Base-by-base conservation (phyloP, 2,113 vertebrate genomes). In the Grus americana region DNA sequence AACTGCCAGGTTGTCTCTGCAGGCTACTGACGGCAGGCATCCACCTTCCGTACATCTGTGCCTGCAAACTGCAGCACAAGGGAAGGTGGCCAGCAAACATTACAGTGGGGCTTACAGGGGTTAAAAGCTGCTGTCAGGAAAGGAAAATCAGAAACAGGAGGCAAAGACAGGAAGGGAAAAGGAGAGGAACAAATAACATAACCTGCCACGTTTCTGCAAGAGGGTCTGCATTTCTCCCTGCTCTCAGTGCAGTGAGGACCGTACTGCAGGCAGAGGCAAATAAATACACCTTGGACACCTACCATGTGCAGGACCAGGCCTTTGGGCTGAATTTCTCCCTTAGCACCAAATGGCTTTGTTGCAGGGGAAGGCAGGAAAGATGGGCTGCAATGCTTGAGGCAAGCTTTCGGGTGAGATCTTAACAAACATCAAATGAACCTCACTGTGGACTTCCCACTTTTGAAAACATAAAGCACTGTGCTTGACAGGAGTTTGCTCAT, bases 231-330 rank as follows among this genome's bases (percentile, higher is more conserved):
- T 79, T 85, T 72, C 24, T 61, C 16, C 23, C 24, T 85, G 24
- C 12, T 91, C 67, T 87, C 1, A 0, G 9, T 2, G 3, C 22
- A 29, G 12, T 12, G 42, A 50, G 36, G 7, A 72, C 5, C 0
- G 1, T 62, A 19, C 29, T 65, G 21, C 30, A 2, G 21, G 17
- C 11, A 83, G 26, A 40, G 7, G 30, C 38, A 86, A 63, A 46
- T 12, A 66, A 55, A 50, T 30, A 55, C 6, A 9, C 6, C 15
- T 80, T 9, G 4, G 26, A 85, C n/a, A 12, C 23, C 29, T 67
- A 14, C 0, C 1, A 79, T 59, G 9, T 44, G 21, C 55, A 63
- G 29, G 18, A 59, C 9, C 6, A 59, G 59, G 21, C 7, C 34
- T 74, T 79, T 21, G n/a, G 11, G 20, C 17, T 52, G 2, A 57